These are phyloP conservation scores for Vesta saturnalis DNA, from an alignment of 2,888 invertebrate genomes.

Conservation along the genomic window DNA sequence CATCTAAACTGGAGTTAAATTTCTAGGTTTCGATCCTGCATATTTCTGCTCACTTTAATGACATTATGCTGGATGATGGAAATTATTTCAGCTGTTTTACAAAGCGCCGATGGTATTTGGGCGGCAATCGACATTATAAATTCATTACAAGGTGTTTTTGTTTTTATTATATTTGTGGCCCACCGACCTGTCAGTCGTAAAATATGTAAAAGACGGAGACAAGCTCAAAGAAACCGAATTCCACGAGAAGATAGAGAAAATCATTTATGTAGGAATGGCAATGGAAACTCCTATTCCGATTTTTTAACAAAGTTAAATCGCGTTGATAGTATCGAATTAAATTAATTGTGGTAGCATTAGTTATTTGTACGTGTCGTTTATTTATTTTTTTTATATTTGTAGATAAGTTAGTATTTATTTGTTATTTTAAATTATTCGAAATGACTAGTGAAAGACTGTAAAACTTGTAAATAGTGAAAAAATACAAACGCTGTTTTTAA, in stretches of 20 bases:
- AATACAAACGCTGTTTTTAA: too few relatives aligned
- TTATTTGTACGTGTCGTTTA: not conserved
- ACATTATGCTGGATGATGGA: constrained; percentile 60
- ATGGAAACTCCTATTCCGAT: not conserved
- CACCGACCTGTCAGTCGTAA: constrained; percentile 48
- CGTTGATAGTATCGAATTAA: not conserved
- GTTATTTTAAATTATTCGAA: too few relatives aligned
- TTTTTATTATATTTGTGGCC: constrained; percentile 59
- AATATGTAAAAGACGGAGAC: not conserved
- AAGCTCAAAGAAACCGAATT: not conserved
- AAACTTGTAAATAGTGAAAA: too few relatives aligned
- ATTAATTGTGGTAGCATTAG: not conserved
- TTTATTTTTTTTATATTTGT: not conserved
- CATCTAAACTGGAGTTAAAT: not conserved
- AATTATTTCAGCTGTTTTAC: constrained; percentile 54
- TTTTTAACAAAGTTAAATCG: not conserved
- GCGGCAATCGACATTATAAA: constrained; percentile 57
- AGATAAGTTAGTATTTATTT: too few relatives aligned
- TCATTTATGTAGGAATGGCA: not conserved
- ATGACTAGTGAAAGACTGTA: too few relatives aligned
- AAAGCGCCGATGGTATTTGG: constrained; percentile 46
- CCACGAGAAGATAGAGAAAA: not conserved
- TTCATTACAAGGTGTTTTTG: constrained; percentile 57
- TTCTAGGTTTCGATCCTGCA: constrained; percentile 56
- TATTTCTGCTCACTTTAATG: constrained; percentile 60